Base-by-base conservation (phyloP, 2,797 vertebrate species). In the Geotrypetes seraphini region DNA sequence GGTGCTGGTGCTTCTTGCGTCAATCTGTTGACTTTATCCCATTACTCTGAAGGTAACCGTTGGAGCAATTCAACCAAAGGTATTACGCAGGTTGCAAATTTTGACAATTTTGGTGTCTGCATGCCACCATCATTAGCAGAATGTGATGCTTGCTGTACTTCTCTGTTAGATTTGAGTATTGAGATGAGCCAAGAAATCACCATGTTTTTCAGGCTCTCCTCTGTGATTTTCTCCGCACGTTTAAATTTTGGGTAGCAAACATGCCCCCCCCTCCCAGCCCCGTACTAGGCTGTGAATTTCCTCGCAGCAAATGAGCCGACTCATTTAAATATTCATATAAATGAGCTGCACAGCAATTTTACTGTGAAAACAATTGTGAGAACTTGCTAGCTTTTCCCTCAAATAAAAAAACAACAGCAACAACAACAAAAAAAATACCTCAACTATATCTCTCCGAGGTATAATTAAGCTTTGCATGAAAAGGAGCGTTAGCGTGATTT, bases 41-140 rank as follows among this genome's bases (percentile, higher is more conserved):
- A 99, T 89, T 97, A 97, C 81, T 97, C 96, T 60, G 96, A 99
- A 88, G 96, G 96, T 77, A 99, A 99, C 89, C 96, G 94, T 83
- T 99, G 96, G 96, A 99, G 94, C 87, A 99, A 99, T 88, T 97
- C 96, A 70, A 99, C 96, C 75, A 99, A 99, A 96, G 96, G 95
- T 98, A 88, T 83, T 83, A 86, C 77, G 77, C 84, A 83, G 81
- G 80, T 84, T 86, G 84, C 81, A 83, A 84, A 82, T 86, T 87
- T 84, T 83, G 75, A 79, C 73, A 79, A 73, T 77, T 83, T 87
- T 80, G 80, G 78, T 86, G 85, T 88, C 75, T 88, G 84, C 86
- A 89, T 90, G 86, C 78, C 70, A 69, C 71, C 50, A 15, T 55
- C 57, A 73, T 75, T 69, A 73, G 60, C 73, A 73, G 47, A 75